Evolutionary conservation across 2,113 vertebrate genomes (phyloP), one percentile per base, ranked within the genome.

Genomic region (Perca flavescens): DNA sequence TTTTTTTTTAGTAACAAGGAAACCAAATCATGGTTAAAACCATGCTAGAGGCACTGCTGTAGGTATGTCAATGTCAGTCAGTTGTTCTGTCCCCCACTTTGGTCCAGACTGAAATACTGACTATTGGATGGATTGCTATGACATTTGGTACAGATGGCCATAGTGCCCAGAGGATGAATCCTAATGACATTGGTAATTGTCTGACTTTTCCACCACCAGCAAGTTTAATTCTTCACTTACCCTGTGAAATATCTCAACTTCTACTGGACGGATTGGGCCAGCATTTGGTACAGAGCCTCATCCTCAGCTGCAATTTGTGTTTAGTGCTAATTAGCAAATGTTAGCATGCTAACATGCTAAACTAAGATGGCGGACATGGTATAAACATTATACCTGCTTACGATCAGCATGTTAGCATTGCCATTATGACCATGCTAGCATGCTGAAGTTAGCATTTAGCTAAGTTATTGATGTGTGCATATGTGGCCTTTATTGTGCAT

Each of bases 391-490:
- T 15, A 36, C 31, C 31, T n/a, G 19, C 50, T 19, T 50, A 69
- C 10, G 12, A 1, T 53, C 19, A n/a, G 28, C 49, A 28, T 49
- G 22, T 49, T 66, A 49, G 43, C 22, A 8, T 43, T 22, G 21
- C 21, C 12, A 4, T 64, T 46, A 43, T 16, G 40, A 22, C 7
- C 21, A 14, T 46, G 21, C 19, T 34, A n/a, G 3, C 10, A 69
- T 54, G 22, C 28, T 40, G 5, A 19, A 1, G 22, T 25, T 14
- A 28, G 13, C 22, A 16, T 65, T 47, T 46, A 53, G 67, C 19
- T 54, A 40, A 64, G 54, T 74, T 65, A 73, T 74, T 74, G 1
- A 74, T 25, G 4, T 71, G 5, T 61, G 53, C 71, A 21, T 36
- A 68, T 40, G 10, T 56, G 22, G 57, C 43, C 57, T 66, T 70